Conservation (phyloP, 2,113 vertebrate genomes). For the Hippocampus barbouri region DNA sequence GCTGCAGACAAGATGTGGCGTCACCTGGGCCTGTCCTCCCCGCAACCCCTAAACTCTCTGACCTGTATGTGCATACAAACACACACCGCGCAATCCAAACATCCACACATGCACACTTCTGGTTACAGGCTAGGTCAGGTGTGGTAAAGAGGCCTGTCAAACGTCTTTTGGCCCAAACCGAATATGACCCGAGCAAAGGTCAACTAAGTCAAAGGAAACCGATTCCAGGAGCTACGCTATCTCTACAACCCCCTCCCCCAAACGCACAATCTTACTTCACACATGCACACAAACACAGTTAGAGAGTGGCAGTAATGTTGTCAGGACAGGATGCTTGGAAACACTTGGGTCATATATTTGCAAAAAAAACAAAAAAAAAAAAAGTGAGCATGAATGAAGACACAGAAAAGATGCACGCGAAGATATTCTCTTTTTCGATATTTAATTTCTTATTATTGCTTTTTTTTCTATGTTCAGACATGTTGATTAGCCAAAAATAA, state of each 20-base stretch:
- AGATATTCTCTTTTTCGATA: too few relatives aligned
- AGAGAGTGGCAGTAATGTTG: conserved; percentile 23
- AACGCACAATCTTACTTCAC: conserved; percentile 8
- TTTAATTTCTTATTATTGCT: too few relatives aligned
- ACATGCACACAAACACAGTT: conserved; percentile 25
- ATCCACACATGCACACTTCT: conserved; percentile 5
- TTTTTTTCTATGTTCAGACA: too few relatives aligned
- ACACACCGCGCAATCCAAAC: conserved; percentile 2
- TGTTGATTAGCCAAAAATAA: too few relatives aligned
- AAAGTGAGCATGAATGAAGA: too few relatives aligned
- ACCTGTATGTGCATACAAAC: conserved; percentile 15
- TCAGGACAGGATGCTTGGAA: conserved; percentile 20
- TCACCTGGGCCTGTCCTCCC: conserved; percentile 37
- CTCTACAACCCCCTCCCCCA: conserved; percentile 22
- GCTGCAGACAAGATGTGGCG: conserved; percentile 46
- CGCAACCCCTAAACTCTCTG: conserved; percentile 34
- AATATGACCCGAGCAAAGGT: conserved; percentile 45
- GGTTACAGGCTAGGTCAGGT: conserved; percentile 46
- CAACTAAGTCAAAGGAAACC: conserved; percentile 48
- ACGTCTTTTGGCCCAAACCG: conserved; percentile 60
- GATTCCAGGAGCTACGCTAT: conserved; percentile 35
- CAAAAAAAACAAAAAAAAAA: too few relatives aligned
- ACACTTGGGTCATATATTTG: too few relatives aligned
- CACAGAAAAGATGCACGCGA: too few relatives aligned
- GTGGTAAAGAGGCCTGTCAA: conserved; percentile 51